Base-by-base conservation (phyloP, 2,888 invertebrate genomes). In the Cheilosia soror region DNA sequence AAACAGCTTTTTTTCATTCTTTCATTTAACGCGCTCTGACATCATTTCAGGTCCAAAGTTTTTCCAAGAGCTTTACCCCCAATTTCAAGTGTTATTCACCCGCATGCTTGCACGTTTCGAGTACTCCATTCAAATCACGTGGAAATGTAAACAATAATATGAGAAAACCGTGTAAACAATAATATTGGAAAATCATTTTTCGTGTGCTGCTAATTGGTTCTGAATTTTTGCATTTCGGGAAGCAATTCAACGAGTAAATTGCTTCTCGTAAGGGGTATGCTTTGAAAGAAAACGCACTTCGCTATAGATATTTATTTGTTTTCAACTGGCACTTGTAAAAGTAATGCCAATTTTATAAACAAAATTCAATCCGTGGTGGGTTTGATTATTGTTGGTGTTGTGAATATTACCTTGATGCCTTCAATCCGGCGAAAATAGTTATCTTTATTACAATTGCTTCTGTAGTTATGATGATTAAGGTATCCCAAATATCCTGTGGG, bases 191-290 rank as follows among this genome's bases (percentile, higher is more conserved):
- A 68, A 42, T 13, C 27, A 51, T 27, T 55, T 15, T 42, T 40
- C 66, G 15, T 42, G 44, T 42, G 55, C 15, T 42, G 55, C 15
- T 42, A 68, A 68, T 55, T 31, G 55, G 11, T 68, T 68, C n/a
- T 42, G 55, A 13, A 49, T 40, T 49, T 65, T 65, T 51, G 49
- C 63, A 49, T 15, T 63, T 51, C 11, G 7, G 11, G 42, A 29
- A 55, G 44, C 3, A 5, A 29, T 53, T 53, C 9, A 20, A 51
- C 20, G 20, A 40, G 42, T 55, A 11, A 20, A 68, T 55, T 55
- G 20, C 31, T 68, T 20, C n/a, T 31, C 5, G 13, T 31, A 31
- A 20, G 29, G 3, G 20, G 20, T 42, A 11, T 15, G 29, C 27
- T 55, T 13, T 44, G 11, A 29, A 68, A 3, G 0, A 15, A 29